Evolutionary conservation across 2,113 vertebrate genomes (phyloP), one percentile per base, ranked within the genome.

Genomic region (Astatoreochromis straeleni): DNA sequence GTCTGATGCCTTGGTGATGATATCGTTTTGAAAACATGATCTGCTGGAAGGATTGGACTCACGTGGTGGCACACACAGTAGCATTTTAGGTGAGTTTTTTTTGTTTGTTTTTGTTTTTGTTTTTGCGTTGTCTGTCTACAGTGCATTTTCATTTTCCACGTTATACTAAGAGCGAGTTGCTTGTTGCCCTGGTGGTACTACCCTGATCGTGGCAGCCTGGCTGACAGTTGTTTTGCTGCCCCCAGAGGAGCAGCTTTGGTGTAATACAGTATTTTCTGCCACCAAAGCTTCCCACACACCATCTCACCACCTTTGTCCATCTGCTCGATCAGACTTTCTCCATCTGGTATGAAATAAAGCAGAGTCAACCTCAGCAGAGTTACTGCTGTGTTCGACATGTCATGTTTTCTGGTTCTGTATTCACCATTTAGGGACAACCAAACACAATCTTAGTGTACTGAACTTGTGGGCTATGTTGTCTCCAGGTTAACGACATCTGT

Each of bases 221-320:
- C 60, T 21, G 19, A 80, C 60, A 54, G 83, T 80, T 81, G 87
- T 21, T n/a, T 68, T 35, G 26, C 75, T 65, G 54, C 26, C 45
- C 83, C 58, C 89, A 73, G 53, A 88, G 89, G 53, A 85, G 54
- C 81, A 81, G 83, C 73, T 80, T 90, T 38, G 80, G 51, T 80
- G 85, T 38, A 80, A 35, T 42, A 12, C 47, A 65, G 78, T 1
- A 81, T 87, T 80, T 82, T 83, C 79, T 26, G 26, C 65, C 38
- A 57, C 29, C 55, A 33, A 82, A 90, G 68, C 79, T 85, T 57
- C 19, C 82, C 47, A 24, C 54, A 55, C 29, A 45, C 35, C 17
- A 5, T 57, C 55, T 49, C 35, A 47, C 29, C 75, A 87, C 45
- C 42, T 60, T 80, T 63, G 65, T 65, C 45, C 85, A 57, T 87